Evolutionary conservation across 1,140 invertebrate species (phyloP), one percentile per base, ranked within the genome.

Genomic region (Listronotus bonariensis): DNA sequence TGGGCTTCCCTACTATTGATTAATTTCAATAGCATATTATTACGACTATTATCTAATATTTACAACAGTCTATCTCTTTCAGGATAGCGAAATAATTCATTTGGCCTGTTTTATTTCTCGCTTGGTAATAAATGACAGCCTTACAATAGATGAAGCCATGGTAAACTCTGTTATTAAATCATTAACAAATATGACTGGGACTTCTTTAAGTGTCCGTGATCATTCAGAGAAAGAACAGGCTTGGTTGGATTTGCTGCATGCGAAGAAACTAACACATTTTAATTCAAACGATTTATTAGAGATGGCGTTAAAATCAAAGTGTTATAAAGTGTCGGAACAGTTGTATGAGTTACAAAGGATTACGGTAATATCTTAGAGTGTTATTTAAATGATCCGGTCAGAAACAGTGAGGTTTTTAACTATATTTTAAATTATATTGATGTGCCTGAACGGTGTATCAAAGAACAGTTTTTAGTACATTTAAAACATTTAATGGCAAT

Each of bases 191-290:
- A 77, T 79, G 11, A 64, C 72, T n/a, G 74, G 77, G 10, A 76
- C 80, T 59, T 61, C 70, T 20, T 57, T 76, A 63, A 78, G 71
- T 41, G 56, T 78, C 9, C 73, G 81, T 0, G 80, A 81, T 70
- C 81, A 81, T 53, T 86, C 88, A 67, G 92, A 94, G 73, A 81
- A 90, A 49, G 91, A 96, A 76, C 90, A 91, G 71, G 89, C 92
- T 6, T 81, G 93, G 74, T 77, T 95, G 53, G 89, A 92, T 76
- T 78, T 95, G n/a, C 75, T 94, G 4, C 79, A 86, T 36, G 85
- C 85, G 14, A 87, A 89, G 45, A 89, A 88, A 67, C 72, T 92
- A 5, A 75, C 79, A 18, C 84, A 87, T 74, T 87, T 80, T 79
- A 77, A 73, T 55, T 72, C 70, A 34, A 76, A 77, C 40, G 74